These are phyloP conservation scores for Pheosia tremula DNA, from an alignment of 2,888 invertebrate genomes.

Conservation along the genomic window DNA sequence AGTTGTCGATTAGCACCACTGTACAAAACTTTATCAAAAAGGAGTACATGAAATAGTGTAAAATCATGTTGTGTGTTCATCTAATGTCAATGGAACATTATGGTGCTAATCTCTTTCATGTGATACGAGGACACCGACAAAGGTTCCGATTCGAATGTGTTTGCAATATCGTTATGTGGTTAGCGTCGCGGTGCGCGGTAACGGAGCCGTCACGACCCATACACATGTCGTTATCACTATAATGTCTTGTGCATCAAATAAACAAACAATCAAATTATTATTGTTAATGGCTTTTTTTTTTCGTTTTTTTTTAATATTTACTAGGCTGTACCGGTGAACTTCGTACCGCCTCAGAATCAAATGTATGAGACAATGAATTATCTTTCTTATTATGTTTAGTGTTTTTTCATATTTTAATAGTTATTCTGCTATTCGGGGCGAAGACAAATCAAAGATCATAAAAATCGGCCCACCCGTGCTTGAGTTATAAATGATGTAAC, in stretches of 20 bases:
- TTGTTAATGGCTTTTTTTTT: neutral
- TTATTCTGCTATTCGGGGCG: too few species aligned
- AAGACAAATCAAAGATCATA: too few species aligned
- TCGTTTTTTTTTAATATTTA: too few species aligned
- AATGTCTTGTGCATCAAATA: slow-evolving; percentile 19
- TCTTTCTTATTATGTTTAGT: too few species aligned
- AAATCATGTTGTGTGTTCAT: slow-evolving; percentile 12
- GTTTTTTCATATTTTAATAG: too few species aligned
- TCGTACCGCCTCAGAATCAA: too few species aligned
- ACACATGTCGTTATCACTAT: slow-evolving; percentile 22
- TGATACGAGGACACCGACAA: slow-evolving; percentile 38
- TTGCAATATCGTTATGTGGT: slow-evolving; percentile 32
- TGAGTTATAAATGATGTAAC: too few species aligned
- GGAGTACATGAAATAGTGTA: neutral
- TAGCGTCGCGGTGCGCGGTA: slow-evolving; percentile 26
- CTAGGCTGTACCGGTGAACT: too few species aligned
- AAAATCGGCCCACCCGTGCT: too few species aligned
- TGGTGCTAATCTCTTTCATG: slow-evolving; percentile 50
- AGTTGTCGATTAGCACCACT: too few species aligned
- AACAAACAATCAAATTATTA: slow-evolving; percentile 15
- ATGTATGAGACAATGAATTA: too few species aligned
- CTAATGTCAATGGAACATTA: slow-evolving; percentile 33
- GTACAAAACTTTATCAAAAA: too few species aligned
- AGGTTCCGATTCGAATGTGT: slow-evolving; percentile 33
- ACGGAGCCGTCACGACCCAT: slow-evolving; percentile 41